phyloP scores from a whole-genome alignment of 2,888 invertebrate species.

The Plutella xylostella region DNA sequence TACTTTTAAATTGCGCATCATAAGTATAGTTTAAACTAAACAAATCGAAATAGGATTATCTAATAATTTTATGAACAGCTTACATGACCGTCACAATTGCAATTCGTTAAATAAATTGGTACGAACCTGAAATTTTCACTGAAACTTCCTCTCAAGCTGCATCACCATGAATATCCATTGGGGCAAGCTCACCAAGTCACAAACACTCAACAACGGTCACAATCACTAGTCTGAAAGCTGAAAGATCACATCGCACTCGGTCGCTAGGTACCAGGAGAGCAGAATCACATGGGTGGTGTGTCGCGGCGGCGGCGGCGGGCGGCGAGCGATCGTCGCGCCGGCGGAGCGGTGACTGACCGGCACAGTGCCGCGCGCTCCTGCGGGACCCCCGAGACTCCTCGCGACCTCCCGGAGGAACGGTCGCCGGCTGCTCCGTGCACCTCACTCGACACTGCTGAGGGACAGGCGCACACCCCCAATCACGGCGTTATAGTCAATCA shows the following conservation, averaged over 20 bases:
- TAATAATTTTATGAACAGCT: too few species aligned
- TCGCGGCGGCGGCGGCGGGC: conserved; percentile 23
- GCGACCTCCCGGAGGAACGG: conserved; percentile 60
- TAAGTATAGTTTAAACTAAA: too few species aligned
- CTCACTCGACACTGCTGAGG: too few species aligned
- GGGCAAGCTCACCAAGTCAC: conserved; percentile 45
- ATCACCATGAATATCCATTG: conserved; percentile 45
- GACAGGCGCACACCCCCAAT: too few species aligned
- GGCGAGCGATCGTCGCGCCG: conserved; percentile 59
- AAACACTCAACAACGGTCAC: conserved; percentile 50
- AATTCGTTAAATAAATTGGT: too few species aligned
- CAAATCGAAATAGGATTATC: too few species aligned
- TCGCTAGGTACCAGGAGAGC: conserved; percentile 40
- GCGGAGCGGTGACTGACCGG: conserved; percentile 67
- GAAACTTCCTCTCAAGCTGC: conserved; percentile 27
- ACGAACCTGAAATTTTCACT: conserved; percentile 36
- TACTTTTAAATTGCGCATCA: too few species aligned
- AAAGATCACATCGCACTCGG: conserved; percentile 45
- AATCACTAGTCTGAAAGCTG: conserved; percentile 30
- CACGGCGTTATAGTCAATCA: too few species aligned
- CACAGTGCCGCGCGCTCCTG: conserved; percentile 63
- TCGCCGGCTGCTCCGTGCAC: background rate
- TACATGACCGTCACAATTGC: too few species aligned
- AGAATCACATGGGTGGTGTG: conserved; percentile 38
- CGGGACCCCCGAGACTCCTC: conserved; percentile 51